Evolutionary conservation across 2,888 invertebrate species (phyloP).

Genomic region (Cantharis rufa): DNA sequence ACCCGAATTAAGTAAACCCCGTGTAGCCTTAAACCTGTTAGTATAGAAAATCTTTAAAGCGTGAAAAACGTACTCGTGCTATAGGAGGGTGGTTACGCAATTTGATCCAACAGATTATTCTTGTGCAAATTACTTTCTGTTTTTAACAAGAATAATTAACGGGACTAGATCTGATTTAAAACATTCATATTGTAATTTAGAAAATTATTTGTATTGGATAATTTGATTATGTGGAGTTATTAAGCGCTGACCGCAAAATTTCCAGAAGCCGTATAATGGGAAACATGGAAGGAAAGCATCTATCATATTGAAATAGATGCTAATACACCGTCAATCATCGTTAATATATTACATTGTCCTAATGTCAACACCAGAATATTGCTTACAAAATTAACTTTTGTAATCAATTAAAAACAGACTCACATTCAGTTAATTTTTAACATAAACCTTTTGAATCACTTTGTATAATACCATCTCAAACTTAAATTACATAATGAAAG

Average conservation of each 20-base stretch:
- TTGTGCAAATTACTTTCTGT: background rate
- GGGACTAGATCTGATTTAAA: background rate
- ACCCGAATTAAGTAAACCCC: conserved; percentile 52
- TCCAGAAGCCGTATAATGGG: background rate
- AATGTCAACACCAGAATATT: conserved; percentile 39
- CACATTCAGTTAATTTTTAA: background rate
- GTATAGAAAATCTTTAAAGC: conserved; percentile 53
- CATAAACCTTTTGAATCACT: background rate
- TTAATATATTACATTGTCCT: conserved; percentile 40
- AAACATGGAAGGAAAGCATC: conserved; percentile 26
- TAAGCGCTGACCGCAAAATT: conserved; percentile 4
- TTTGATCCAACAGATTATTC: conserved; percentile 46
- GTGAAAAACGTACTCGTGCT: conserved; percentile 47
- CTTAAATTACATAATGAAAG: background rate
- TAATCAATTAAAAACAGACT: background rate
- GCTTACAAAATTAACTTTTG: conserved; percentile 1
- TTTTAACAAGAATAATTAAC: background rate
- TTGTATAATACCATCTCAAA: background rate
- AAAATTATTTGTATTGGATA: background rate
- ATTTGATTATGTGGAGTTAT: background rate
- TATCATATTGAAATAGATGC: conserved; percentile 36
- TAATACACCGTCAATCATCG: conserved; percentile 41
- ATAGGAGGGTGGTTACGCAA: conserved; percentile 49
- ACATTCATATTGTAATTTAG: background rate
- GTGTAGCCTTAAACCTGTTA: conserved; percentile 55